A percentile compares a stretch with the other conserved stretches of the same genome.
Conservation (phyloP, 2,888 invertebrate species). For the Cryptocephalus moraei region DNA sequence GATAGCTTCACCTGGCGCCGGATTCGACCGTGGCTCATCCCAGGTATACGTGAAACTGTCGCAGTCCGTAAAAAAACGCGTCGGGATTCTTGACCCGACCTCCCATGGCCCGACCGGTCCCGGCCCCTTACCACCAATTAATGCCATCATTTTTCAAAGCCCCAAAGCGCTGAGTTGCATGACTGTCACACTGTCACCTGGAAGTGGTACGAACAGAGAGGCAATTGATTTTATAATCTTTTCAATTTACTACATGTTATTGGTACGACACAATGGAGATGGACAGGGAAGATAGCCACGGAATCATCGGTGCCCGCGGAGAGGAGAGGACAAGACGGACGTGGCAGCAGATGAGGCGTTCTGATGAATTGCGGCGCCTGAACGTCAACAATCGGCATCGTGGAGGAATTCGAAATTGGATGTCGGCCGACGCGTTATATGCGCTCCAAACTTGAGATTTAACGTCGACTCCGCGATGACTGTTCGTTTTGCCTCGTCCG, state of each 20-base stretch:
- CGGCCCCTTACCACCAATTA: background rate
- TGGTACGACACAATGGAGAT: conserved; percentile 40
- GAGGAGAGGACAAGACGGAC: background rate
- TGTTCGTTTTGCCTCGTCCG: no score
- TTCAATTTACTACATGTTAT: conserved; percentile 42
- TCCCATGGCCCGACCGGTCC: background rate
- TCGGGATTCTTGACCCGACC: no score
- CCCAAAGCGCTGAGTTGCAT: background rate
- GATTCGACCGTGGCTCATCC: no score
- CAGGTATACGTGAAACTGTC: no score
- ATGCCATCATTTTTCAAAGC: background rate
- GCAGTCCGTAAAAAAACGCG: no score
- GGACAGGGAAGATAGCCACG: conserved; percentile 34
- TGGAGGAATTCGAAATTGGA: background rate
- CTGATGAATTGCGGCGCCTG: conserved; percentile 21
- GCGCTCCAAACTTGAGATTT: background rate
- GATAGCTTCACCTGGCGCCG: no score
- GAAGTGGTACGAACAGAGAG: conserved; percentile 4
- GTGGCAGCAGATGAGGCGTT: conserved; percentile 20
- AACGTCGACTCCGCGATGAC: no score
- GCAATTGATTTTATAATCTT: conserved; percentile 40
- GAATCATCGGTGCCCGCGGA: conserved; percentile 23
- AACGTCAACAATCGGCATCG: conserved; percentile 4
- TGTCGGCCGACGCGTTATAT: background rate
- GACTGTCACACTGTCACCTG: background rate